phyloP scores from a whole-genome alignment of 2,888 invertebrate genomes.

The Philopedon plagiatum region DNA sequence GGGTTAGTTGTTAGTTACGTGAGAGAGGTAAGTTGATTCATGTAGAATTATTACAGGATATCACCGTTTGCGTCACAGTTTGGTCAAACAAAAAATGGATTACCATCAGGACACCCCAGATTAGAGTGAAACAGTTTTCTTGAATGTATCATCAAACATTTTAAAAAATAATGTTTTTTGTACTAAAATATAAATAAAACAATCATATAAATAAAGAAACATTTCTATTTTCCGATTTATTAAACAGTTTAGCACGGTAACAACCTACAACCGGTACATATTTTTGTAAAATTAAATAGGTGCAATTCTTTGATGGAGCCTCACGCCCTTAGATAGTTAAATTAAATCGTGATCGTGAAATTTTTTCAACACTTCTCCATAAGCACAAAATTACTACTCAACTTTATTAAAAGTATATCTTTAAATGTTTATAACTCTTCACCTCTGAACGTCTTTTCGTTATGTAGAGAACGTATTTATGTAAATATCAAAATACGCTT shows the following conservation, averaged over 20 bases:
- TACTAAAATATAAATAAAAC: too few species aligned
- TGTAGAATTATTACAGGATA: too few species aligned
- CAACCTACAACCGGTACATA: background rate
- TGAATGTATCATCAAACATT: too few species aligned
- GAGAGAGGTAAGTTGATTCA: too few species aligned
- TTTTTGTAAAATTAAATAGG: background rate
- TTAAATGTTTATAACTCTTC: slow-evolving; percentile 21
- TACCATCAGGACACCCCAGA: too few species aligned
- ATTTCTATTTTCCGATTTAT: background rate
- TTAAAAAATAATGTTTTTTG: too few species aligned
- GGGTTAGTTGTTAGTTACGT: too few species aligned
- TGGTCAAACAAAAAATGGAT: too few species aligned
- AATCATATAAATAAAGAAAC: too few species aligned
- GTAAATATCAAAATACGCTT: background rate
- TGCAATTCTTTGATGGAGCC: slow-evolving; percentile 14
- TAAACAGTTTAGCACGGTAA: background rate
- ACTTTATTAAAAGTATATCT: slow-evolving; percentile 27
- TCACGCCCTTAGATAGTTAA: slow-evolving; percentile 22
- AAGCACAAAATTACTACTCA: slow-evolving; percentile 21
- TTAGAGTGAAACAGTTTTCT: too few species aligned
- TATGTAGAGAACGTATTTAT: background rate
- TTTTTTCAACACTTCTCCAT: slow-evolving; percentile 30
- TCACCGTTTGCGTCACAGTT: too few species aligned
- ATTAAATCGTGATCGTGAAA: slow-evolving; percentile 29
- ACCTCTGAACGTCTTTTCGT: background rate